A percentile compares a stretch with the other conserved stretches of the same genome.
phyloP scores from a whole-genome alignment of 1,140 invertebrate genomes.

The Euwallacea similis region DNA sequence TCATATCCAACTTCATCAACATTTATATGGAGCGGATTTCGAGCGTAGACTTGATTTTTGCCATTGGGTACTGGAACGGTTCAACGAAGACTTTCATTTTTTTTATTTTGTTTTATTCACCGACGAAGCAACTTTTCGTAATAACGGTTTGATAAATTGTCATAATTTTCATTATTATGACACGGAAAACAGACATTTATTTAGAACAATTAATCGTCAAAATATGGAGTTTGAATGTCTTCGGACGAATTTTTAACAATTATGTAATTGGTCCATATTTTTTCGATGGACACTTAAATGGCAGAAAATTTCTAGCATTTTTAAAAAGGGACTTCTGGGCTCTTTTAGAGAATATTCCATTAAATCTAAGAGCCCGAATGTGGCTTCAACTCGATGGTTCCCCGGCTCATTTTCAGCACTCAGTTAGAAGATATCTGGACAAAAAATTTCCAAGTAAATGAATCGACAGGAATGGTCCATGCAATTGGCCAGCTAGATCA shows the following conservation, averaged over 20 bases:
- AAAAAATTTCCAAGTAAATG: too few relatives aligned
- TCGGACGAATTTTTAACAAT: not conserved
- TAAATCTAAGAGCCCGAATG: too few relatives aligned
- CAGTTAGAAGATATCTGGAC: too few relatives aligned
- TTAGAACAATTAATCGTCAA: not conserved
- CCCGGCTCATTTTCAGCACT: too few relatives aligned
- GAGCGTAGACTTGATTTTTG: constrained; percentile 1
- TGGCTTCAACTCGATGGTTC: not conserved
- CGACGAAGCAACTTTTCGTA: too few relatives aligned
- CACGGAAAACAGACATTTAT: constrained; percentile 2
- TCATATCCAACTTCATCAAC: too few relatives aligned
- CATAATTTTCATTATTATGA: not conserved
- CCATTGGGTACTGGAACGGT: too few relatives aligned
- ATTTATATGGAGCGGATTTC: not conserved
- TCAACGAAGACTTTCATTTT: too few relatives aligned
- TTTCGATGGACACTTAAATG: not conserved
- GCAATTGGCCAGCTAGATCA: constrained; percentile 1
- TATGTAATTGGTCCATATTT: not conserved
- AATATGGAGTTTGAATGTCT: not conserved
- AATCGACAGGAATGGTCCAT: not conserved
- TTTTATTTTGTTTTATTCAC: too few relatives aligned
- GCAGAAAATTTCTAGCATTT: constrained; percentile 1
- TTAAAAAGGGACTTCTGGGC: not conserved
- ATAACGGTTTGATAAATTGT: too few relatives aligned
- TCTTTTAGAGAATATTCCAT: too few relatives aligned